Evolutionary conservation across 1,140 invertebrate species (phyloP), one percentile per base, ranked within the genome.

Genomic region (Psix sp.): DNA sequence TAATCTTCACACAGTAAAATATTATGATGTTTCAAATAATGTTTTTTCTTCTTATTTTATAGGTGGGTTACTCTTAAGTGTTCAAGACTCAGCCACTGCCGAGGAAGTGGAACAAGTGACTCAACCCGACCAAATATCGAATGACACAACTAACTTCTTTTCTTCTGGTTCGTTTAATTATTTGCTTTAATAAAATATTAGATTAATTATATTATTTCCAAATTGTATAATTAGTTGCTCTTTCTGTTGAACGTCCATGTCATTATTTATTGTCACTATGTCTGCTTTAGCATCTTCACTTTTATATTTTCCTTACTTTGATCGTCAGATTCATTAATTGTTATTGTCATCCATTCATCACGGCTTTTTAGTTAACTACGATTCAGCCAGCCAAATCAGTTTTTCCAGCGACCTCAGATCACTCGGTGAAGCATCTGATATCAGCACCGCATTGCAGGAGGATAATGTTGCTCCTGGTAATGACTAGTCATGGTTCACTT

Each of bases 21-120:
- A 10, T 33, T 6, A 33, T 6, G 3, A 33, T 6, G n/a, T 10
- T 10, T 11, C 5, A 33, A 33, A 35, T 35, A 2, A 13, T 5
- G 2, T 11, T 11, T 2, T 3, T 13, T 35, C 13, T 35, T 35
- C 5, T 6, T 13, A 35, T 2, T 43, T 60, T 72, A 56, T 45
- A 90, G 89, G 92, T 21, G 94, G 94, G 20, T 85, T 96, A 33
- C 88, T 95, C 73, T 83, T 95, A 21, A 91, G 92, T 66, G 93
- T 96, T 2, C 92, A 95, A 86, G 94, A 96, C 82, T 91, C 94
- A n/a, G 92, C 94, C 0, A 88, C 90, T 31, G 92, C 90, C 76
- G 94, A 96, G 84, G 92, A 92, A 79, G 88, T 90, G 3, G 92
- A 95, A 31, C 90, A 90, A 77, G 85, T 90, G 6, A 87, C 89